Evolutionary conservation across 2,797 vertebrate species (phyloP).

Genomic region (Neoniphon sammara): DNA sequence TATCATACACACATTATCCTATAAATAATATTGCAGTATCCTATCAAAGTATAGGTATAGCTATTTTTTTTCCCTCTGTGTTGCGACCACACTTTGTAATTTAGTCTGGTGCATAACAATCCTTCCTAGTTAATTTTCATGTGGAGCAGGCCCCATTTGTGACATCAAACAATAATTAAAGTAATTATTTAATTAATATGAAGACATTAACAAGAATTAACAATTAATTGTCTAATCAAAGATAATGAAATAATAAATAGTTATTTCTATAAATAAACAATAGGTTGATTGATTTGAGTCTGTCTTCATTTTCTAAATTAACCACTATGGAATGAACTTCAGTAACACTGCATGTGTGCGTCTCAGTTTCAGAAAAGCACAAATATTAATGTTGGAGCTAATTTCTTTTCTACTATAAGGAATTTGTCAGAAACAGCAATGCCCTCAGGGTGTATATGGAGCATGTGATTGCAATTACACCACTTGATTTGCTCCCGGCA

Average conservation of each 20-base stretch:
- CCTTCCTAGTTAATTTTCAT: not conserved
- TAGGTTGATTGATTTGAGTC: not conserved
- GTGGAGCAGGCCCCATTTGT: not conserved
- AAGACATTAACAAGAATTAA: too few relatives aligned
- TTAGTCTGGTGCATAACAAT: too few relatives aligned
- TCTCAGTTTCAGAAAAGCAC: constrained; percentile 13
- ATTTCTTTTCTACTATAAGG: constrained; percentile 14
- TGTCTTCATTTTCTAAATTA: not conserved
- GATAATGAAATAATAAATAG: too few relatives aligned
- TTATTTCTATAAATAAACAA: not conserved
- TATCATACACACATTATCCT: too few relatives aligned
- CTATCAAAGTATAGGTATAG: too few relatives aligned
- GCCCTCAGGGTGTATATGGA: constrained; percentile 26
- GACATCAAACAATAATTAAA: not conserved
- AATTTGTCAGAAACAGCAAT: constrained; percentile 28
- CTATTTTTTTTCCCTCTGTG: too few relatives aligned
- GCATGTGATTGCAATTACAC: constrained; percentile 65
- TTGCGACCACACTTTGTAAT: too few relatives aligned
- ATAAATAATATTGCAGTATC: too few relatives aligned
- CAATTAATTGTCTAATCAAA: too few relatives aligned
- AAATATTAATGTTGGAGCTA: constrained; percentile 21
- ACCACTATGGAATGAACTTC: not conserved
- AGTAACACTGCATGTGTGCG: not conserved
- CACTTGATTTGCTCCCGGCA: constrained; percentile 34
- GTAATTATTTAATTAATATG: too few relatives aligned